A percentile compares a stretch with the other conserved stretches of the same genome.
These are phyloP conservation scores for Limnothrissa miodon DNA, from an alignment of 2,113 vertebrate species.

Conservation along the genomic window DNA sequence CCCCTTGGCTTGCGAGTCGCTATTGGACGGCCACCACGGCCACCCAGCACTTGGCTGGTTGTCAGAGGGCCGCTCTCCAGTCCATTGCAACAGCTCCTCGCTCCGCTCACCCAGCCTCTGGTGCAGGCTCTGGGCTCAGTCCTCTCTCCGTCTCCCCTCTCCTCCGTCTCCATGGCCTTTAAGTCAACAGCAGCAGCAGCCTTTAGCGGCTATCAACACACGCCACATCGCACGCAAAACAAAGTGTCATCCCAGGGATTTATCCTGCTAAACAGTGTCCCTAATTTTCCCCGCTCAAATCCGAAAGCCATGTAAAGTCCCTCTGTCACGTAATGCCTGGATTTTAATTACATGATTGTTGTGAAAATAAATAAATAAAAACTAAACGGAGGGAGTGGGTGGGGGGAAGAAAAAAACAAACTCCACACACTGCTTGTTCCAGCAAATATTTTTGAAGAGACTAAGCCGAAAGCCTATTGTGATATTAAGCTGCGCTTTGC, in stretches of 20 bases:
- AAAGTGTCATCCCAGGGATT: constrained; percentile 38
- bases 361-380: constrained; percentile 17
- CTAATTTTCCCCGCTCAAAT: constrained; percentile 45
- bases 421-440: constrained; percentile 40
- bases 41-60: constrained; percentile 10
- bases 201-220: not conserved
- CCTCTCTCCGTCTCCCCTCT: not conserved
- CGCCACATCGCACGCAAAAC: constrained; percentile 8
- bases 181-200: not conserved
- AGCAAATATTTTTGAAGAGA: constrained; percentile 51
- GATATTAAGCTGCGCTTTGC: constrained; percentile 65
- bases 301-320: constrained; percentile 42
- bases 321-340: constrained; percentile 45
- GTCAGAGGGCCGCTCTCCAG: constrained; percentile 33
- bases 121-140: not conserved
- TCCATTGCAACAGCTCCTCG: not conserved
- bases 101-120: not conserved
- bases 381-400: not conserved
- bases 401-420: constrained; percentile 31
- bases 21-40: not conserved
- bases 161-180: not conserved
- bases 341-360: constrained; percentile 60
- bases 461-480: constrained; percentile 58
- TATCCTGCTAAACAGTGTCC: not conserved
- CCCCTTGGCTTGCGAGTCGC: constrained; percentile 5